A percentile compares a stretch with the other conserved stretches of the same genome.
Conservation (phyloP, 2,113 vertebrate species). For the Heterotilapia buettikoferi region DNA sequence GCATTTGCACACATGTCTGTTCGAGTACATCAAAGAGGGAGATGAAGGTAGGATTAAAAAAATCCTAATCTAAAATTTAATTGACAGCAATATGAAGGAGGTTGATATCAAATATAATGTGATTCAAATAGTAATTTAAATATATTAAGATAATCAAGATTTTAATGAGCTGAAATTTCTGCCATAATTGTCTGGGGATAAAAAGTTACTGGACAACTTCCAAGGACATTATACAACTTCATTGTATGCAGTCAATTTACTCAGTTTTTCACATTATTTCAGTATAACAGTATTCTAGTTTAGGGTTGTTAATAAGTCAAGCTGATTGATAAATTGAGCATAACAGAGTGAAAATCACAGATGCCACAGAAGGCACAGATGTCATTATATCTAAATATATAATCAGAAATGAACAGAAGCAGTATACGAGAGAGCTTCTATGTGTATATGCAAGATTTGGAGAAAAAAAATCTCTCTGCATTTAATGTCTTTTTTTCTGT, state of each 20-base stretch:
- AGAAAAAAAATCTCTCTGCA: background rate
- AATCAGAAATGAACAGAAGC: background rate
- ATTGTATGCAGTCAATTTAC: background rate
- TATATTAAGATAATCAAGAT: background rate
- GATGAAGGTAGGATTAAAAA: background rate
- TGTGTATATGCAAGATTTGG: background rate
- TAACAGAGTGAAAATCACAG: background rate
- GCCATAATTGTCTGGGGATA: background rate
- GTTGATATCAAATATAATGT: slow-evolving; percentile 15
- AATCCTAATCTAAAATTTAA: slow-evolving; percentile 25
- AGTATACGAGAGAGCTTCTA: background rate
- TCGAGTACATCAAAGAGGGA: background rate
- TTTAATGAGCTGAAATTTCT: background rate
- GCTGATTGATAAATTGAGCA: background rate
- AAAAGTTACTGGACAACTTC: background rate
- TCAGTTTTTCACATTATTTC: background rate
- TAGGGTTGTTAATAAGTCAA: background rate
- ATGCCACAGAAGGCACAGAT: background rate
- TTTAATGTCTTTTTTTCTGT: background rate
- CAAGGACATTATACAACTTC: background rate
- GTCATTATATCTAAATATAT: background rate
- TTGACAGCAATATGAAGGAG: slow-evolving; percentile 15
- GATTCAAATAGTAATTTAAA: background rate
- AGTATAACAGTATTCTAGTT: background rate
- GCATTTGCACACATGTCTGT: background rate